phyloP scores from a whole-genome alignment of 2,888 invertebrate genomes.

The Hyposoter didymator region DNA sequence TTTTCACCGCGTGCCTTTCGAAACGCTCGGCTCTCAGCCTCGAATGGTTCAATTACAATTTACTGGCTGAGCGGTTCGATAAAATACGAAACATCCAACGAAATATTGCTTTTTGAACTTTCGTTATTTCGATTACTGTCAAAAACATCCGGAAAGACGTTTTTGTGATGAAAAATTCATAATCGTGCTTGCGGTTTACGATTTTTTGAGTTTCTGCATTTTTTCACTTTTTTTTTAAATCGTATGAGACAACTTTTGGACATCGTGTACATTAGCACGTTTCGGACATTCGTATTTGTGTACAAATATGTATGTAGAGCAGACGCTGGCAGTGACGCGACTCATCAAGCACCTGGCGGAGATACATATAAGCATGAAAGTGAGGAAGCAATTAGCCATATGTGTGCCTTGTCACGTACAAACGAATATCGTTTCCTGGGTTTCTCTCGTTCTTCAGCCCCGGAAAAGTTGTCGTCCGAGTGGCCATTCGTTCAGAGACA shows the following conservation, averaged over 20 bases:
- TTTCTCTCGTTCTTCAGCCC: constrained; percentile 2
- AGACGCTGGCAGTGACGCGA: constrained; percentile 7
- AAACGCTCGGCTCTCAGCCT: not conserved
- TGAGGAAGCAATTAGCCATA: constrained; percentile 64
- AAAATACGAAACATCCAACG: not conserved
- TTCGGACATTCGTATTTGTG: not conserved
- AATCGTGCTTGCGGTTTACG: not conserved
- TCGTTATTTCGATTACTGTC: not conserved
- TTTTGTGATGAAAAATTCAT: not conserved
- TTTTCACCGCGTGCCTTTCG: not conserved
- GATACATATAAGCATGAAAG: constrained; percentile 52
- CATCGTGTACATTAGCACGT: not conserved
- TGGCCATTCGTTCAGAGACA: constrained; percentile 32
- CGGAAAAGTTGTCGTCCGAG: constrained; percentile 23
- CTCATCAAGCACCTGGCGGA: constrained; percentile 60
- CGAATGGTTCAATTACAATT: not conserved
- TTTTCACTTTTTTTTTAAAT: not conserved
- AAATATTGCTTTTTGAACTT: not conserved
- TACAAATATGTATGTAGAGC: not conserved
- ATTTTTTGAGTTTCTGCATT: not conserved
- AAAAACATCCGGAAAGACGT: no score
- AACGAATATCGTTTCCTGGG: constrained; percentile 5
- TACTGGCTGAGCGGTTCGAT: not conserved
- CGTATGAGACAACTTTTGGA: not conserved
- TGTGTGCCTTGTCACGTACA: constrained; percentile 59